Conservation (phyloP, 2,888 invertebrate species). For the Halictus ligatus region DNA sequence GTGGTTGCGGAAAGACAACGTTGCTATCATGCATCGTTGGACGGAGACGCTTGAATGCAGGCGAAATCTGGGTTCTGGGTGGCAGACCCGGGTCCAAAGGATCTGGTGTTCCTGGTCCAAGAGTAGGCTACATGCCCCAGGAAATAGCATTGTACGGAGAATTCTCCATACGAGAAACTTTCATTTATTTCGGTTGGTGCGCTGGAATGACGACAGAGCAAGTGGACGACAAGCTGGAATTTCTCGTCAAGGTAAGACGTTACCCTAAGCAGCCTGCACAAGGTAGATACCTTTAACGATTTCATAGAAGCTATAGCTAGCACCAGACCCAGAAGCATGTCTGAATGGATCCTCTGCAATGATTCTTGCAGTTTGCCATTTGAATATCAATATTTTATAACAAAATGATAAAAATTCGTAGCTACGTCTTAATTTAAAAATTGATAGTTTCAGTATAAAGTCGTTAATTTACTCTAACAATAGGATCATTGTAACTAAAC, state of each 20-base stretch:
- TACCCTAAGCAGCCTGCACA: not conserved
- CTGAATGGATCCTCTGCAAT: not conserved
- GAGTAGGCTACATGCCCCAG: slow-evolving; percentile 98
- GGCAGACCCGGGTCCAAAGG: slow-evolving; percentile 95
- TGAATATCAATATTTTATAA: not conserved
- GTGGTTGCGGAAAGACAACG: slow-evolving; percentile 98
- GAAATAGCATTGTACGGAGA: slow-evolving; percentile 96
- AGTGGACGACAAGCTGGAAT: slow-evolving; percentile 90
- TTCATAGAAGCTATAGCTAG: not conserved
- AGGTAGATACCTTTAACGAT: not conserved
- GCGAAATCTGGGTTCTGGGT: slow-evolving; percentile 95
- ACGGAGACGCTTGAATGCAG: slow-evolving; percentile 92
- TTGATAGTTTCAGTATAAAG: not conserved
- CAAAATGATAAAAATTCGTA: not conserved
- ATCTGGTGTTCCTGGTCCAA: slow-evolving; percentile 95
- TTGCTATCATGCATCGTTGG: slow-evolving; percentile 97
- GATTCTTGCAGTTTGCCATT: not conserved
- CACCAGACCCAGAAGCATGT: not conserved
- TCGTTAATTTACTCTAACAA: not conserved
- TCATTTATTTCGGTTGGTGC: slow-evolving; percentile 98
- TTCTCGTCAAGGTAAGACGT: slow-evolving; percentile 87
- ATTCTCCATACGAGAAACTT: slow-evolving; percentile 97
- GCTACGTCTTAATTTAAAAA: too few species aligned
- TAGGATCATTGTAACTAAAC: too few species aligned
- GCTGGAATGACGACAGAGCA: slow-evolving; percentile 90